A percentile compares a stretch with the other conserved stretches of the same genome.
Conservation (phyloP, 1,140 invertebrate species). For the Dinothrombium tinctorium region DNA sequence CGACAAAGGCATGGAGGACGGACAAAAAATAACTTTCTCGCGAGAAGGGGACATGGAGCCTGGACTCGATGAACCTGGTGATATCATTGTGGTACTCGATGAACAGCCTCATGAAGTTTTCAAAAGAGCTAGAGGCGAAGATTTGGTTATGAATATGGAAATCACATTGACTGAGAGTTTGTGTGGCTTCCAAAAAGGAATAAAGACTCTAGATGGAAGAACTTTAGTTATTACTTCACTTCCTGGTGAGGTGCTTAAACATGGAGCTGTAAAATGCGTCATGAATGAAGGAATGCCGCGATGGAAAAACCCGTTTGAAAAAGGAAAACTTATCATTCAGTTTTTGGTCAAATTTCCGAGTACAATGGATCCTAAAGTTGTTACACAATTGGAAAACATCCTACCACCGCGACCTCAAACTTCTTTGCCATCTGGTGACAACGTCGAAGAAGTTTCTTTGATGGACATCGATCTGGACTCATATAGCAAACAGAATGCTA, state of each 20-base stretch:
- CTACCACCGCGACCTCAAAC: conserved; percentile 47
- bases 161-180: conserved; percentile 74
- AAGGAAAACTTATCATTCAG: conserved; percentile 75
- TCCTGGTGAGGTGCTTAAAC: conserved; percentile 60
- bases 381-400: conserved; percentile 53
- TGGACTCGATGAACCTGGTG: conserved; percentile 62
- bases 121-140: conserved; percentile 43
- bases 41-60: conserved; percentile 97
- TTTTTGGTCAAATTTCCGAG: conserved; percentile 73
- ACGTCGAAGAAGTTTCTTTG: conserved; percentile 25
- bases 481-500: too few species aligned
- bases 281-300: conserved; percentile 87
- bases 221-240: conserved; percentile 59
- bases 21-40: conserved; percentile 77
- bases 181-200: conserved; percentile 83
- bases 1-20: conserved; percentile 91
- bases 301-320: conserved; percentile 87
- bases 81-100: conserved; percentile 92
- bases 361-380: conserved; percentile 37
- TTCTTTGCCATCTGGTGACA: conserved; percentile 56
- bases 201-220: conserved; percentile 78
- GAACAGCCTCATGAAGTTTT: conserved; percentile 73
- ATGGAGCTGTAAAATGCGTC: conserved; percentile 72
- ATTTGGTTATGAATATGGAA: conserved; percentile 42
- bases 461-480: conserved; percentile 45